A percentile compares a stretch with the other conserved stretches of the same genome.
Conservation (phyloP, 2,888 invertebrate genomes). For the Mylabris sibirica region DNA sequence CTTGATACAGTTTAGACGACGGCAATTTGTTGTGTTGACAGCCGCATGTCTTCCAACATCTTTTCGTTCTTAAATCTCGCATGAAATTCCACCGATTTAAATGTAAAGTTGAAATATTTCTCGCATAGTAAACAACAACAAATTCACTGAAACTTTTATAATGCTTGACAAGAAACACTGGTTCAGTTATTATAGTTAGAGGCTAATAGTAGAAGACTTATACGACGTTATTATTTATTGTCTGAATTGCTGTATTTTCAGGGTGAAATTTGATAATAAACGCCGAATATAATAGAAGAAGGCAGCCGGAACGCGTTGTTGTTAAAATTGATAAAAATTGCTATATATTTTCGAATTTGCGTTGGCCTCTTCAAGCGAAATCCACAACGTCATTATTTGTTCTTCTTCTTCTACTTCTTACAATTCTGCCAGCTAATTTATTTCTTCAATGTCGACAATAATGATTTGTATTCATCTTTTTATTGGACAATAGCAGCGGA, state of each 20-base stretch:
- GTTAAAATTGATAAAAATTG: conserved; percentile 3
- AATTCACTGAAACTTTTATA: neutral
- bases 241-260: neutral
- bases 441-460: neutral
- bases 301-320: neutral
- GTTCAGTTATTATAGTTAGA: neutral
- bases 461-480: too few relatives aligned
- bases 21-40: neutral
- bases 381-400: neutral
- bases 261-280: neutral
- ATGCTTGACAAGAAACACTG: neutral
- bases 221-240: neutral
- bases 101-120: neutral
- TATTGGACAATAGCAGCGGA: too few relatives aligned
- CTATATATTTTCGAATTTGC: neutral
- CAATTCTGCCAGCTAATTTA: neutral
- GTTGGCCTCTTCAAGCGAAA: neutral
- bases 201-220: neutral
- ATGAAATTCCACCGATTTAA: neutral
- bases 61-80: neutral
- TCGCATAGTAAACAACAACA: neutral
- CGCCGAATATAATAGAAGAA: neutral
- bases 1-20: neutral
- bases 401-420: too few relatives aligned
- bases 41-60: neutral